Base-by-base conservation (phyloP, 2,797 vertebrate genomes). In the Falco concolor region DNA sequence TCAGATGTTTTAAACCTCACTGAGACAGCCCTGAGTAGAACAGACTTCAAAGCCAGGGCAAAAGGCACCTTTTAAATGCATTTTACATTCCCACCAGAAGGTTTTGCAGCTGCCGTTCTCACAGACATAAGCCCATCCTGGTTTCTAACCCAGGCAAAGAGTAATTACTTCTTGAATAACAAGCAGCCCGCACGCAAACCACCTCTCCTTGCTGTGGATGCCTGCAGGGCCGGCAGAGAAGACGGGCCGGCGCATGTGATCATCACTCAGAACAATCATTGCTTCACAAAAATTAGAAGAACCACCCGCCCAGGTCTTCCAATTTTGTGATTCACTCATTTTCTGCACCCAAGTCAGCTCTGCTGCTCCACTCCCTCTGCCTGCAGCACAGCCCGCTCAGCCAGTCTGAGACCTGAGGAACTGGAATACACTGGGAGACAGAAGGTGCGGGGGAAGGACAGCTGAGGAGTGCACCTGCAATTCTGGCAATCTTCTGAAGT, bases 41-140 rank as follows among this genome's bases (percentile, higher is more conserved):
- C 73, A 94, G 90, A 86, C 93, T 95, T 95, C 94, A 95, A 96
- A 94, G 94, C 30, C 52, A 63, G 76, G 90, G 85, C 73, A 79
- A 69, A 92, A 94, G 73, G 77, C 83, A 74, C 57, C 80, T 47
- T 87, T 90, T 19, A 84, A 93, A 78, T 14, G 85, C 87, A 25
- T 84, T 93, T 12, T 56, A 44, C 9, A 3, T 81, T 93, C 83
- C 90, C 83, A 91, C 57, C 2, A 1, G 85, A 90, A 76, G 87
- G 72, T 32, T 84, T 63, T 72, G 92, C 77, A 72, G 92, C 73
- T 4, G 13, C 87, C 0, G n/a, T 61, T 91, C 94, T 93, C 95
- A 90, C 91, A 90, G 93, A 81, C 93, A 4, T 25, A 22, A 88
- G 73, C 89, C 93, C 85, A 69, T 89, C 89, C 93, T 86, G 89